Conservation (phyloP, 2,113 vertebrate genomes). For the Cacatua alba region DNA sequence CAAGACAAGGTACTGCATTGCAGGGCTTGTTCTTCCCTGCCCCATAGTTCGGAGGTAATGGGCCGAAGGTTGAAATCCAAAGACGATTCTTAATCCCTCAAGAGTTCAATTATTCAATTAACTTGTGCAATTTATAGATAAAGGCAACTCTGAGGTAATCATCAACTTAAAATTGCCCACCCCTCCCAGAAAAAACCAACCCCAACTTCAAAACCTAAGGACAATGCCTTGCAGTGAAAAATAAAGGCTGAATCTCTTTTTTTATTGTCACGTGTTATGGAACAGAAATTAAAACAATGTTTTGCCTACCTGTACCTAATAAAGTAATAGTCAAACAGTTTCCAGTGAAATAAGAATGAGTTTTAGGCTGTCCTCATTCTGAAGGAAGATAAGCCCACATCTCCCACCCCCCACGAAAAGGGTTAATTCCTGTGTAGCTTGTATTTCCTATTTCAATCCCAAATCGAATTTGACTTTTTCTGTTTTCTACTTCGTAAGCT, state of each 20-base stretch:
- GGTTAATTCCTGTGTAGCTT: not conserved
- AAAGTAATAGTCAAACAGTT: not conserved
- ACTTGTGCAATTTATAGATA: not conserved
- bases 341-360: not conserved
- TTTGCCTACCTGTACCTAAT: not conserved
- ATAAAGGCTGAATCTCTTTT: not conserved
- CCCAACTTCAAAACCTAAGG: not conserved
- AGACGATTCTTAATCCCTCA: not conserved
- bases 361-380: not conserved
- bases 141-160: not conserved
- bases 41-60: not conserved
- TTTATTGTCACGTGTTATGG: not conserved
- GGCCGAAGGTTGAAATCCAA: not conserved
- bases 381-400: not conserved
- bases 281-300: not conserved
- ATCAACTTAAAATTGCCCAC: not conserved
- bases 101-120: not conserved
- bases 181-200: not conserved
- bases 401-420: not conserved
- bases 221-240: not conserved
- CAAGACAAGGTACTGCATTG: constrained; percentile 79
- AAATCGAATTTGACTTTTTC: not conserved
- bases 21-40: not conserved
- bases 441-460: not conserved
- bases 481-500: not conserved